Percentiles rank a stretch among this genome's conserved stretches.
These are phyloP conservation scores for Glaucomys volans DNA, from an alignment of 2,113 vertebrate genomes.

Conservation along the genomic window DNA sequence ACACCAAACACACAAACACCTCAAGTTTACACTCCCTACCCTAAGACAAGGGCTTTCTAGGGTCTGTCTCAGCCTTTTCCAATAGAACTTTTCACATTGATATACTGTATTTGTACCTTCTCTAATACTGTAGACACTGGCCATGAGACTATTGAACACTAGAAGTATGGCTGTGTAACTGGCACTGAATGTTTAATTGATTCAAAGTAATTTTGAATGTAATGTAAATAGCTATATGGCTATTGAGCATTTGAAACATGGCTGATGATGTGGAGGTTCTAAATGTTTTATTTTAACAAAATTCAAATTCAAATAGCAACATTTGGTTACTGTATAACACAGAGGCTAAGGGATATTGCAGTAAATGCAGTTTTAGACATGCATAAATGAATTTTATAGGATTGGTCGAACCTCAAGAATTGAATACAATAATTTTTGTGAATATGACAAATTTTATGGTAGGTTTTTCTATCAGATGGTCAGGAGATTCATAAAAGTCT, in stretches of 20 bases:
- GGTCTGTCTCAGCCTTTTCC: rapidly evolving
- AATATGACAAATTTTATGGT: neutral
- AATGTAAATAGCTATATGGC: neutral
- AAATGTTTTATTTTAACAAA: slow-evolving; percentile 2
- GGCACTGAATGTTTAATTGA: slow-evolving; percentile 3
- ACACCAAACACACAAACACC: neutral
- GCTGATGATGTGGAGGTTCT: neutral
- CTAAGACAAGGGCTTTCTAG: neutral
- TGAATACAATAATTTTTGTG: neutral
- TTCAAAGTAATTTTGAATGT: slow-evolving; percentile 15
- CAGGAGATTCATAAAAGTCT: neutral
- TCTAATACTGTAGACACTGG: neutral
- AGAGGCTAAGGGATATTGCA: neutral
- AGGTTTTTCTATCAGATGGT: neutral
- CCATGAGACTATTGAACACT: neutral
- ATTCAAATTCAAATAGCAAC: neutral
- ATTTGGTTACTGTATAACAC: neutral
- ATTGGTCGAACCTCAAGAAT: neutral
- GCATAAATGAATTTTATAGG: neutral
- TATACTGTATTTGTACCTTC: neutral
- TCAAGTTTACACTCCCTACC: neutral
- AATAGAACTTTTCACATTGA: neutral
- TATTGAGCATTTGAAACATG: neutral
- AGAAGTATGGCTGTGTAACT: neutral
- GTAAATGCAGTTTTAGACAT: neutral